Conservation (phyloP, 2,113 vertebrate genomes). For the Axis porcinus region DNA sequence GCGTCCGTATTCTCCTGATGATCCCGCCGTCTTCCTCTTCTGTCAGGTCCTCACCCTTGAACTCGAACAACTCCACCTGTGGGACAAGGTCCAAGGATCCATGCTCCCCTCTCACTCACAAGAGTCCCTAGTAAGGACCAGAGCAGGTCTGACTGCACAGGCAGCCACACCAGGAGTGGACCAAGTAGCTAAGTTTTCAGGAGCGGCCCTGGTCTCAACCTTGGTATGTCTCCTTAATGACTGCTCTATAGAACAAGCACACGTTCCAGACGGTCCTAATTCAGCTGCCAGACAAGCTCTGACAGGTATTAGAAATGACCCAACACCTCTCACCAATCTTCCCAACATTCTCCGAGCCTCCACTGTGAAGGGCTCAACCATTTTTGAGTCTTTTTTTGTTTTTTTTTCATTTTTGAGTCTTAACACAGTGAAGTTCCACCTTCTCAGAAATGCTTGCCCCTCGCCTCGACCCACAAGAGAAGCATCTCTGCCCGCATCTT, state of each 20-base stretch:
- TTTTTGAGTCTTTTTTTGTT: neutral
- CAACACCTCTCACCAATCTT: neutral
- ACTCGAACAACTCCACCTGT: slow-evolving; percentile 96
- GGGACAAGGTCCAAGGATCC: neutral
- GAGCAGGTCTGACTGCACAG: neutral
- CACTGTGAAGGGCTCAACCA: neutral
- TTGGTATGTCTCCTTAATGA: neutral
- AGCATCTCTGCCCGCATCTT: neutral
- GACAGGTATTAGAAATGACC: neutral
- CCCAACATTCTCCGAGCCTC: neutral
- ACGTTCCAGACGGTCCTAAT: neutral
- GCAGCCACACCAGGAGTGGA: neutral
- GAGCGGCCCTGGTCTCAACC: neutral
- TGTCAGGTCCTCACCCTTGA: slow-evolving; percentile 93
- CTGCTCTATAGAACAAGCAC: neutral
- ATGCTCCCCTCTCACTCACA: neutral
- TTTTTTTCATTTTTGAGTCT: neutral
- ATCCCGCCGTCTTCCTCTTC: slow-evolving; percentile 95
- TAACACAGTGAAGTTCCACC: neutral
- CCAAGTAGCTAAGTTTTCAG: neutral
- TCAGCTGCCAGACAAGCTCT: neutral
- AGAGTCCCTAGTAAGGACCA: neutral
- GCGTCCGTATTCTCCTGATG: slow-evolving; percentile 89
- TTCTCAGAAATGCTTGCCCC: neutral
- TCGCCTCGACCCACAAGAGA: fast-evolving